Evolutionary conservation across 2,797 vertebrate species (phyloP).

Genomic region (Vultur gryphus): DNA sequence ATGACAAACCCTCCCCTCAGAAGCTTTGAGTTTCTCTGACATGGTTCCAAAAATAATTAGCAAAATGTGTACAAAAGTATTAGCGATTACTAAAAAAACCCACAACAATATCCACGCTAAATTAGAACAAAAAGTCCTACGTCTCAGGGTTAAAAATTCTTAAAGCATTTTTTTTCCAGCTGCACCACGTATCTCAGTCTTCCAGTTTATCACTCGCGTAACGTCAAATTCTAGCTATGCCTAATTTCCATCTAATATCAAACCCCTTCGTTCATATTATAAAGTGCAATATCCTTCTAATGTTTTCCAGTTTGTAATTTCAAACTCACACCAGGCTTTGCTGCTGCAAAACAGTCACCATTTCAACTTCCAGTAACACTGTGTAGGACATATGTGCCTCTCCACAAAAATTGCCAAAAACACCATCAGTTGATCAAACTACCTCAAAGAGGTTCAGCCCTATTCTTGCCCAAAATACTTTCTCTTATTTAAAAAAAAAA

Average conservation of each 20-base stretch:
- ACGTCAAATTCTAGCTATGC: neutral
- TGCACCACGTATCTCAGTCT: neutral
- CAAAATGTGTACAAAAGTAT: neutral
- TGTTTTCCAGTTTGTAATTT: neutral
- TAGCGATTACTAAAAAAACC: neutral
- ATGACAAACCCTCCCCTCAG: neutral
- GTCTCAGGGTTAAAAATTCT: neutral
- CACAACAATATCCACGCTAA: neutral
- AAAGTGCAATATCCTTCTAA: neutral
- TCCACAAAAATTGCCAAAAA: neutral
- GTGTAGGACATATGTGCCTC: neutral
- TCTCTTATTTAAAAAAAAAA: too few species aligned
- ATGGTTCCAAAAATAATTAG: neutral
- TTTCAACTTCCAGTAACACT: neutral
- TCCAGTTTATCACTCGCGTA: neutral
- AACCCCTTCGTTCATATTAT: neutral
- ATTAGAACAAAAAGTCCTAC: neutral
- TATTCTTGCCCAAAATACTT: neutral
- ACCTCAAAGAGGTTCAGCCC: neutral
- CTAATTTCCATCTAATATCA: neutral
- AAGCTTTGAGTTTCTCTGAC: neutral
- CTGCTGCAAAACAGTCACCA: neutral
- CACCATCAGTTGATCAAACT: neutral
- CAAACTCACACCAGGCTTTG: neutral
- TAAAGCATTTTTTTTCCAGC: neutral